Percentiles rank a stretch among this genome's conserved stretches.
Conservation (phyloP, 2,888 invertebrate species). For the Pachycephus smyrnensis region DNA sequence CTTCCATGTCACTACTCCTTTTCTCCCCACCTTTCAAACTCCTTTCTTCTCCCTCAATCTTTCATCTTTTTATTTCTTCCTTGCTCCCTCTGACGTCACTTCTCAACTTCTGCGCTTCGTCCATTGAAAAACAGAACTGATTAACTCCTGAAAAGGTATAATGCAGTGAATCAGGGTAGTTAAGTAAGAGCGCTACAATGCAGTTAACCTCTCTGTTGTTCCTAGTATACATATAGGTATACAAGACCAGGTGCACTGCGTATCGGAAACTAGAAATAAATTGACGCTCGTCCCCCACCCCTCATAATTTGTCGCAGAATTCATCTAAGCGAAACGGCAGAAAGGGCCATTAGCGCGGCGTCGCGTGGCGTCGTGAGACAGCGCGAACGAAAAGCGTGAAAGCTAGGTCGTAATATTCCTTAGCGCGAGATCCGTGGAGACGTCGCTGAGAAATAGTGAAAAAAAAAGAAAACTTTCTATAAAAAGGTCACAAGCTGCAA, state of each 20-base stretch:
- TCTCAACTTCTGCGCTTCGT: not conserved
- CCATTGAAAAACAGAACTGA: not conserved
- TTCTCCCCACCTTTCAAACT: not conserved
- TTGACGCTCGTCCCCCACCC: not conserved
- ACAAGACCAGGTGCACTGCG: not conserved
- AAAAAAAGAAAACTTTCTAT: slow-evolving; percentile 17
- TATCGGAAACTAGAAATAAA: not conserved
- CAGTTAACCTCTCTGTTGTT: no score
- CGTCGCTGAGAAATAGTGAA: slow-evolving; percentile 17
- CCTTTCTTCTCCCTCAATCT: slow-evolving; percentile 8
- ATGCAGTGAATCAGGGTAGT: not conserved
- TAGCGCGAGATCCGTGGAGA: not conserved
- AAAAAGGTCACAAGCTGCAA: slow-evolving; percentile 29
- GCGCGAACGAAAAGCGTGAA: not conserved
- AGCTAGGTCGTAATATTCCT: not conserved
- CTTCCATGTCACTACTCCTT: no score
- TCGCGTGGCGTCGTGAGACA: not conserved
- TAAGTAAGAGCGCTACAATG: not conserved
- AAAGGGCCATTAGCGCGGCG: not conserved
- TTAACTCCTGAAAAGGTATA: not conserved
- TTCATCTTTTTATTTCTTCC: not conserved
- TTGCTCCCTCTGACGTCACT: not conserved
- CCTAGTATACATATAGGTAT: not conserved
- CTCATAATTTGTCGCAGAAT: not conserved
- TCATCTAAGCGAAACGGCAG: not conserved